Percentiles rank a stretch among this genome's conserved stretches.
phyloP scores from a whole-genome alignment of 2,888 invertebrate species.

The Harpalus rubripes region DNA sequence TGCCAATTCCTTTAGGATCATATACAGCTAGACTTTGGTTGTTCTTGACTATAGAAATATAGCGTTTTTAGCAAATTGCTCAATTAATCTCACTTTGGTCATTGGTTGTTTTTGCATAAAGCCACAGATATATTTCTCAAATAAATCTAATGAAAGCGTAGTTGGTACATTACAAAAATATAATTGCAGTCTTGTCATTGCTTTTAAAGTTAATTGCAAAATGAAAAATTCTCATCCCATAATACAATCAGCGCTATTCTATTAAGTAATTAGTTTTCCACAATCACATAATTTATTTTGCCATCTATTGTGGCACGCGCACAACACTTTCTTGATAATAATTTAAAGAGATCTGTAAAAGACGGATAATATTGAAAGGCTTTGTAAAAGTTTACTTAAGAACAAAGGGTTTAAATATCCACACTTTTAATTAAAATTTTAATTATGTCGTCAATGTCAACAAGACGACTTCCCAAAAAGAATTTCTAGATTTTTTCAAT shows the following conservation, averaged over 20 bases:
- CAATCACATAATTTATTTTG: constrained; percentile 28
- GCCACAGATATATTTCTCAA: not conserved
- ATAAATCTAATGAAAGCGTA: not conserved
- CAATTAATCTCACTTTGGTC: too few relatives aligned
- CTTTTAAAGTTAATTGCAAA: not conserved
- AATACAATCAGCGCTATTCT: not conserved
- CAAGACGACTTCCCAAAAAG: constrained; percentile 47
- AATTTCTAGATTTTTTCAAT: constrained; percentile 35
- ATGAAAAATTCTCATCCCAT: not conserved
- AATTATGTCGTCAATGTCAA: constrained; percentile 65
- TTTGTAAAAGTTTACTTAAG: constrained; percentile 59
- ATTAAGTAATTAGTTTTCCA: constrained; percentile 38
- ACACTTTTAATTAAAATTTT: constrained; percentile 65
- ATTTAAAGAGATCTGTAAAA: constrained; percentile 48
- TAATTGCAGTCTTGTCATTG: not conserved
- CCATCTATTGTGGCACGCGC: constrained; percentile 33
- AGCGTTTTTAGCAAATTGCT: too few relatives aligned
- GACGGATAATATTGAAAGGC: constrained; percentile 52
- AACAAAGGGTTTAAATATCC: constrained; percentile 65
- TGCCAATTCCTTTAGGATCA: too few relatives aligned
- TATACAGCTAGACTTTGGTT: too few relatives aligned
- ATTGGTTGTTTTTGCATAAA: too few relatives aligned
- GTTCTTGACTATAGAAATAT: too few relatives aligned
- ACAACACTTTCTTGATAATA: constrained; percentile 51
- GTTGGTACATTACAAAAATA: not conserved